These are phyloP conservation scores for Rotaria socialis DNA, from an alignment of 2,888 invertebrate genomes.

Conservation along the genomic window DNA sequence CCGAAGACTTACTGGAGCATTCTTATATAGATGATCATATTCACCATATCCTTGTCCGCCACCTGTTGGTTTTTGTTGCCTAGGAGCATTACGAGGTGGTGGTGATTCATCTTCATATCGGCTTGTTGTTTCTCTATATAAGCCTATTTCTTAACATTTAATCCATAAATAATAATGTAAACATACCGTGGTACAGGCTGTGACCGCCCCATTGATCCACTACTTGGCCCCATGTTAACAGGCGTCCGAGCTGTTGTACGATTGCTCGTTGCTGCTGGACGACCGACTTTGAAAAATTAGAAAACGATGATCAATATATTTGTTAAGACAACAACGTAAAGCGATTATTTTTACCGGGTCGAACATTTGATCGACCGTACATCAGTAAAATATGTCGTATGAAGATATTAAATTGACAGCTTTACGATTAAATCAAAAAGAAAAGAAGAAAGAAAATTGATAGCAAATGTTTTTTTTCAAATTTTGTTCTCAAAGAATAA, in stretches of 20 bases:
- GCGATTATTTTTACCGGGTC: background rate
- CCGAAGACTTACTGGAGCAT: background rate
- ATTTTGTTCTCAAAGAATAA: background rate
- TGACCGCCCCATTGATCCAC: background rate
- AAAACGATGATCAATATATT: background rate
- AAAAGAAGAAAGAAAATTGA: background rate
- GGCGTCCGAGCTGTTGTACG: background rate
- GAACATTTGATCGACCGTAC: conserved; percentile 15
- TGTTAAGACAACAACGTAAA: background rate
- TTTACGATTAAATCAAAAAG: background rate
- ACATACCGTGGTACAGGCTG: background rate
- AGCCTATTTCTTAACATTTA: background rate
- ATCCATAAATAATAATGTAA: background rate
- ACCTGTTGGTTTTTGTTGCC: background rate
- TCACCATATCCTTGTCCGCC: background rate
- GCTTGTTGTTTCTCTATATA: background rate
- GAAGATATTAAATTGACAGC: background rate
- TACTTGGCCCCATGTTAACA: background rate
- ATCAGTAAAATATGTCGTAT: background rate
- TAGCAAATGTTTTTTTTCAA: background rate
- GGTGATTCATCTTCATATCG: conserved; percentile 32
- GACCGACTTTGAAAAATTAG: background rate
- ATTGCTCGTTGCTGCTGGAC: background rate
- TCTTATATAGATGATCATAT: conserved; percentile 9
- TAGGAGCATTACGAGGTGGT: background rate